Conservation (phyloP, 2,888 invertebrate species). For the Ophion ventricosus region DNA sequence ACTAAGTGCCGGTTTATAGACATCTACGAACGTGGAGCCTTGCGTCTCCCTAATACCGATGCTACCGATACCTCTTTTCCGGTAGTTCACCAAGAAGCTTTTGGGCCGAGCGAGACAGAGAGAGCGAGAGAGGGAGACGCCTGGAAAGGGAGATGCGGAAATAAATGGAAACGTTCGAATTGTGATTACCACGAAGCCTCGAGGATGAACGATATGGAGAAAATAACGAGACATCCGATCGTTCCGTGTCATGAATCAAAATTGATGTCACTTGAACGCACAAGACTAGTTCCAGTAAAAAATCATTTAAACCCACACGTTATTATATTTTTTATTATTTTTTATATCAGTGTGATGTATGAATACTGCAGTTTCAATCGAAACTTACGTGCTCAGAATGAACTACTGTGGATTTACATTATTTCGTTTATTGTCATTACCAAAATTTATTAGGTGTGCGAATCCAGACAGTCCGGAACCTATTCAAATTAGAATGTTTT, state of each 20-base stretch:
- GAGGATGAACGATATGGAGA: not conserved
- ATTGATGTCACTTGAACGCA: not conserved
- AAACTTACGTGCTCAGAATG: no score
- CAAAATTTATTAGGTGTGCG: no score
- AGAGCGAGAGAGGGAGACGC: no score
- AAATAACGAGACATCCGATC: not conserved
- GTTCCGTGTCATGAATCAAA: not conserved
- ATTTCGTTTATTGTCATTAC: no score
- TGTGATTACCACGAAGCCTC: not conserved
- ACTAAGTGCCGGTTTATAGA: constrained; percentile 61
- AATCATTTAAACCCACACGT: not conserved
- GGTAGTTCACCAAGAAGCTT: not conserved
- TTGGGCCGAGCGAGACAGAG: not conserved
- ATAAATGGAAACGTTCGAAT: not conserved
- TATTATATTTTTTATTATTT: not conserved
- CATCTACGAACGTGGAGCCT: constrained; percentile 49
- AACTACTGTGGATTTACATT: no score
- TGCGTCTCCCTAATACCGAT: constrained; percentile 18
- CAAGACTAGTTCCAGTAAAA: not conserved
- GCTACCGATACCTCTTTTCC: constrained; percentile 22
- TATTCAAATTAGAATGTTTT: no score
- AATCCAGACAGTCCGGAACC: no score
- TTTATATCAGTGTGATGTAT: not conserved
- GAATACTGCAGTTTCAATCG: not conserved
- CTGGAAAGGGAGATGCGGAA: not conserved